A percentile compares a stretch with the other conserved stretches of the same genome.
Evolutionary conservation across 2,113 vertebrate genomes (phyloP).

Genomic region (Turdus rufiventris): DNA sequence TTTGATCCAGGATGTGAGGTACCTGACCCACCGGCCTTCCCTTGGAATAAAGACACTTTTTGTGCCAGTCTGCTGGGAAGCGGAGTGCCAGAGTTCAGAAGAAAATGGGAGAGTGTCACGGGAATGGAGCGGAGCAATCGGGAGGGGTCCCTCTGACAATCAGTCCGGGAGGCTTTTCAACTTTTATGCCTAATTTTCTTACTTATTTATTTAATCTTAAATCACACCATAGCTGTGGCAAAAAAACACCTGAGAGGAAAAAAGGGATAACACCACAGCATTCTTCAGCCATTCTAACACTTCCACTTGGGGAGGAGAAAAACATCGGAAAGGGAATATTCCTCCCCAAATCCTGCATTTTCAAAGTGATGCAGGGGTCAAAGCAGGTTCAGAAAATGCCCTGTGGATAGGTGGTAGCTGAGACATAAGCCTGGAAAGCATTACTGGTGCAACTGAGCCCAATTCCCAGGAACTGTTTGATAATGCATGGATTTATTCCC

Average conservation of each 20-base stretch:
- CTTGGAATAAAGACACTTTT: conserved; percentile 24
- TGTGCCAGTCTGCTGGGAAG: conserved; percentile 24
- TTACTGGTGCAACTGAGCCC: neutral
- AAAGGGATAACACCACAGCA: neutral
- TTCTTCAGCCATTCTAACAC: neutral
- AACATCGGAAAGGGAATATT: neutral
- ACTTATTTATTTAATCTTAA: neutral
- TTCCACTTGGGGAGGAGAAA: neutral
- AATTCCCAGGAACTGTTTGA: neutral
- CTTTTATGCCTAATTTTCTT: neutral
- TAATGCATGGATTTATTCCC: accelerated
- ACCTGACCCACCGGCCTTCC: conserved; percentile 21
- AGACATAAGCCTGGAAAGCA: neutral
- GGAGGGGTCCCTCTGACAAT: conserved; percentile 24
- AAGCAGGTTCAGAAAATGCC: neutral
- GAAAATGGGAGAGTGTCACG: neutral
- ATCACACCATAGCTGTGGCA: neutral
- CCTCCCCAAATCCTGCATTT: neutral
- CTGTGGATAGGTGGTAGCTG: neutral
- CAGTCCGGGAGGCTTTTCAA: neutral
- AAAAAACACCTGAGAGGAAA: neutral
- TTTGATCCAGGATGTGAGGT: conserved; percentile 38
- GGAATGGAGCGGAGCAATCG: neutral
- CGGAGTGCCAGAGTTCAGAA: neutral
- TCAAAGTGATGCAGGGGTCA: accelerated